Evolutionary conservation across 2,113 vertebrate species (phyloP), one percentile per base, ranked within the genome.

Genomic region (Polypterus senegalus): DNA sequence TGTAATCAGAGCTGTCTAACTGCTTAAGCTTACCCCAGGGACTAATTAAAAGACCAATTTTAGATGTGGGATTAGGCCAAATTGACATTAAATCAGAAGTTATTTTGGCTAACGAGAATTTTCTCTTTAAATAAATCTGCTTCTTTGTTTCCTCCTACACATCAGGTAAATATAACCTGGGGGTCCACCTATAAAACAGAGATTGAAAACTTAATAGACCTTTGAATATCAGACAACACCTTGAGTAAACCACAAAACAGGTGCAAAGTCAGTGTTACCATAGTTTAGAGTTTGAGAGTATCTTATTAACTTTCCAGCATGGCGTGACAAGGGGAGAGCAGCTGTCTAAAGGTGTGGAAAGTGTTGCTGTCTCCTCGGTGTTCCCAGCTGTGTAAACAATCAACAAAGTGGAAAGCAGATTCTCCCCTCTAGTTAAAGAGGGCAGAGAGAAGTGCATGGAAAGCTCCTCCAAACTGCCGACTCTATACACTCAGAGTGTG

Each of bases 301-400:
- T 62, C 60, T 65, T 57, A 51, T 69, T 66, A 58, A 70, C 66
- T 71, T 62, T 3, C 0, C 69, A 77, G 69, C 55, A 77, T 80
- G 69, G 68, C 7, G 7, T 77, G 74, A 74, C 70, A 71, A 65
- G 62, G 64, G 58, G 70, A 83, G 70, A 71, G 55, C 72, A 77
- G 77, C 74, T 76, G 64, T 79, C 76, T 11, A 64, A 49, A 84
- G 72, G 76, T 74, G 73, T 71, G 63, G 66, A 73, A 74, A 76
- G 52, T 49, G 64, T 73, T 74, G 73, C 70, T 69, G 60, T 63
- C 46, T 67, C 46, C 59, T 65, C 61, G 66, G 74, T 79, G 68
- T 64, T 75, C 72, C 80, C 66, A 76, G 80, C 77, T 80, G 74
- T 74, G 65, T 78, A 82, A 87, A 82, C 74, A 80, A 71, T 69